Conservation (phyloP, 1,140 invertebrate species). For the Leptestheria dahalacensis region DNA sequence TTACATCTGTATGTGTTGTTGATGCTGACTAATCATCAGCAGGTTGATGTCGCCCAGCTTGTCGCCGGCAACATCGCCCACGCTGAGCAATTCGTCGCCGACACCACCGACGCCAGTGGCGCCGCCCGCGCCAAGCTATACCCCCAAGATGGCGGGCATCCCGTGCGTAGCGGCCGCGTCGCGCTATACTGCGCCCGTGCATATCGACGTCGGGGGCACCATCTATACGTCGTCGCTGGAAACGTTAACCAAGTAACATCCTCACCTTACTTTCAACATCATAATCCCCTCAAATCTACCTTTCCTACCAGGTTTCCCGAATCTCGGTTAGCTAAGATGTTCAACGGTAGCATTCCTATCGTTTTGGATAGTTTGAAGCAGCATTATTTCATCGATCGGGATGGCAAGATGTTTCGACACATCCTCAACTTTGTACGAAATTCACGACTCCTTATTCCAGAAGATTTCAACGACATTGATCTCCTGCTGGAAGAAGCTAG, state of each 20-base stretch:
- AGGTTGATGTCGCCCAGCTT: slow-evolving; percentile 47
- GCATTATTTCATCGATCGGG: slow-evolving; percentile 94
- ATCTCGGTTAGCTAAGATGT: slow-evolving; percentile 77
- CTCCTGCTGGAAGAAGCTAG: slow-evolving; percentile 80
- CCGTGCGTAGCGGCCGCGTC: slow-evolving; percentile 83
- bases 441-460: slow-evolving; percentile 66
- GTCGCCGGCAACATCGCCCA: slow-evolving; percentile 48
- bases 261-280: not conserved
- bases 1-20: not conserved
- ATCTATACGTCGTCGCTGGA: slow-evolving; percentile 93
- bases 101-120: slow-evolving; percentile 31
- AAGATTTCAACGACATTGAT: slow-evolving; percentile 73
- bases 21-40: slow-evolving; percentile 4
- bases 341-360: slow-evolving; percentile 92
- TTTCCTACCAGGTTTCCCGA: slow-evolving; percentile 60
- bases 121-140: slow-evolving; percentile 21
- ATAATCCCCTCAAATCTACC: not conserved
- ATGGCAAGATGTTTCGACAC: slow-evolving; percentile 88
- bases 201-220: slow-evolving; percentile 91
- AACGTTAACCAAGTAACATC: slow-evolving; percentile 83
- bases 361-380: slow-evolving; percentile 91
- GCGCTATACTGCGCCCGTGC: slow-evolving; percentile 83
- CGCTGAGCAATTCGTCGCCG: slow-evolving; percentile 47
- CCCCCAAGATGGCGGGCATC: slow-evolving; percentile 58
- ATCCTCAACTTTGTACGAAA: slow-evolving; percentile 92